phyloP scores from a whole-genome alignment of 2,797 vertebrate species.

The Scolopax bukidnonensis region DNA sequence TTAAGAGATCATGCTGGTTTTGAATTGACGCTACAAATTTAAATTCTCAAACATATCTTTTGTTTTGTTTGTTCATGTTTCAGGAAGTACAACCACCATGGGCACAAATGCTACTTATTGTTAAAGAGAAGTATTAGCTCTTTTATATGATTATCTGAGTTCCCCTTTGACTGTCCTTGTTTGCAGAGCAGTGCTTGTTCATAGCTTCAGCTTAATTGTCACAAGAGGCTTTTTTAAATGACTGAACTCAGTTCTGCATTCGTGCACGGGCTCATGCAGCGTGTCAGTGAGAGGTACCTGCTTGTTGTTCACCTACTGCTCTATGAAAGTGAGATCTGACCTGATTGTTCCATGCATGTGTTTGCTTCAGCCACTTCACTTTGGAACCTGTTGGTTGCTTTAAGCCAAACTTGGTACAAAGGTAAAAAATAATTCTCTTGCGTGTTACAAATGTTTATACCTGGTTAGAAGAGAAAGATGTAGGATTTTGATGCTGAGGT shows the following conservation, averaged over 20 bases:
- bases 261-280: neutral
- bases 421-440: neutral
- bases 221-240: neutral
- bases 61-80: neutral
- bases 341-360: rapidly evolving
- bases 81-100: neutral
- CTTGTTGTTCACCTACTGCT: neutral
- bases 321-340: neutral
- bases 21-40: neutral
- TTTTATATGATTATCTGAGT: neutral
- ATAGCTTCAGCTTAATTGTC: neutral
- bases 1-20: neutral
- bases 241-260: neutral
- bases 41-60: neutral
- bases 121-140: neutral
- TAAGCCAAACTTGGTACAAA: neutral
- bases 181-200: neutral
- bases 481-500: neutral
- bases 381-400: neutral
- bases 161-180: neutral
- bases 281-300: neutral
- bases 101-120: rapidly evolving
- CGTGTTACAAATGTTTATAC: rapidly evolving
- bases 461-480: neutral
- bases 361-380: neutral